phyloP scores from a whole-genome alignment of 2,797 vertebrate genomes.

The Coregonus suidteri region DNA sequence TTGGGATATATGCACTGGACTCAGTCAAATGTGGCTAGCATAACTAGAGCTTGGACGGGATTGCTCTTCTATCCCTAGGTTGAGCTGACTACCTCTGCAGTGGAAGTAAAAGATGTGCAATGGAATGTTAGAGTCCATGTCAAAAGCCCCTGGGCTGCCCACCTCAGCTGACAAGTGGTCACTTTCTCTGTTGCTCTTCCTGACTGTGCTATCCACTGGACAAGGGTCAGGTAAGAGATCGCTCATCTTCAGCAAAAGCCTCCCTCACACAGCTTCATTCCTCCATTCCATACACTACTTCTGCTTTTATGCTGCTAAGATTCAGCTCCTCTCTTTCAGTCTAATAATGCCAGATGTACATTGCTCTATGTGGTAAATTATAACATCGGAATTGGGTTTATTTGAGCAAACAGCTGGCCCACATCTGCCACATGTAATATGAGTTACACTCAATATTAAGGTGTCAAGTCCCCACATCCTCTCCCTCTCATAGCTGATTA shows the following conservation, averaged over 20 bases:
- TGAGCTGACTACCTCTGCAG: slow-evolving; percentile 55
- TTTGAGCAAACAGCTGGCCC: neutral
- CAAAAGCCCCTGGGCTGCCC: slow-evolving; percentile 53
- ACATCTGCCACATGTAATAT: neutral
- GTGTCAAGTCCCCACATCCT: neutral
- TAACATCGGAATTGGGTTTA: neutral
- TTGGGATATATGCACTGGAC: too few species aligned
- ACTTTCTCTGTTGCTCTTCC: slow-evolving; percentile 62
- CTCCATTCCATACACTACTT: neutral
- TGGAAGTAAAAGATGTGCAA: slow-evolving; percentile 89
- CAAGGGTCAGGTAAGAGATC: slow-evolving; percentile 72
- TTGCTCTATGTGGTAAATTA: neutral
- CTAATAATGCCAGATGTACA: neutral
- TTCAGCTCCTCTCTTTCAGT: neutral
- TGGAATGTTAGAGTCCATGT: slow-evolving; percentile 87
- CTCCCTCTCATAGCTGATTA: neutral
- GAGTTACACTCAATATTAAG: neutral
- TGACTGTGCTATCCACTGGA: slow-evolving; percentile 59
- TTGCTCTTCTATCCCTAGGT: slow-evolving; percentile 44
- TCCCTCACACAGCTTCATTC: neutral
- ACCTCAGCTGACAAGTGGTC: slow-evolving; percentile 48
- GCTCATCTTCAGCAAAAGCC: neutral
- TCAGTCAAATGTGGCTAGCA: neutral
- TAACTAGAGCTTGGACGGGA: neutral
- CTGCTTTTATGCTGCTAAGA: neutral